These are phyloP conservation scores for Pelodytes ibericus DNA, from an alignment of 2,797 vertebrate genomes.

Conservation along the genomic window DNA sequence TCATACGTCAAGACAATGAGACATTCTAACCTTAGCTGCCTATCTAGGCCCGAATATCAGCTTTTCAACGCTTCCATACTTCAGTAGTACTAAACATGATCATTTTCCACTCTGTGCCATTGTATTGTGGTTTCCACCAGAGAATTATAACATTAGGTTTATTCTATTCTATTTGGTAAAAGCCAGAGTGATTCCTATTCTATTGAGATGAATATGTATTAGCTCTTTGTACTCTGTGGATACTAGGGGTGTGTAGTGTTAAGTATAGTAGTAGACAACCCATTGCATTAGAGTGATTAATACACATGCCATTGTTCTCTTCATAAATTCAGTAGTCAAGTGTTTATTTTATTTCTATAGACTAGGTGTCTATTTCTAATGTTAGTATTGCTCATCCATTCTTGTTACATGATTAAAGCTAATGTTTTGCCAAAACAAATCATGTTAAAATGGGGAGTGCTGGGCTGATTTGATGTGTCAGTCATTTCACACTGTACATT, in stretches of 20 bases:
- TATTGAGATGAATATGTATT: too few relatives aligned
- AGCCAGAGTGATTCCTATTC: too few relatives aligned
- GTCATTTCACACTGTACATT: neutral
- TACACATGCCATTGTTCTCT: neutral
- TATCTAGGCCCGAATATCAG: too few relatives aligned
- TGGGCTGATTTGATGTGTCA: neutral
- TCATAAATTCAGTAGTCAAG: neutral
- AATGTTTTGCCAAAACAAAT: conserved; percentile 7
- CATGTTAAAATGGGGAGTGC: neutral
- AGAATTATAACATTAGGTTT: too few relatives aligned
- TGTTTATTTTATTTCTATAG: neutral
- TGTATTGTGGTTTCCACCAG: too few relatives aligned
- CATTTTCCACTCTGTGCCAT: too few relatives aligned
- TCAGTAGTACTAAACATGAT: too few relatives aligned
- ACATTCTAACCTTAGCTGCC: too few relatives aligned
- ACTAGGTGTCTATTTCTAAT: neutral
- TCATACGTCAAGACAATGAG: too few relatives aligned
- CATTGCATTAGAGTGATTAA: neutral
- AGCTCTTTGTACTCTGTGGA: neutral
- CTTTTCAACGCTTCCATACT: too few relatives aligned
- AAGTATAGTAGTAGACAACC: neutral
- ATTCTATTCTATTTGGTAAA: too few relatives aligned
- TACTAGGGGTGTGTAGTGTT: neutral
- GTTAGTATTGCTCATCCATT: neutral
- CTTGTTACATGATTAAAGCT: neutral